Conservation (phyloP, 2,797 vertebrate species). For the Molothrus ater region DNA sequence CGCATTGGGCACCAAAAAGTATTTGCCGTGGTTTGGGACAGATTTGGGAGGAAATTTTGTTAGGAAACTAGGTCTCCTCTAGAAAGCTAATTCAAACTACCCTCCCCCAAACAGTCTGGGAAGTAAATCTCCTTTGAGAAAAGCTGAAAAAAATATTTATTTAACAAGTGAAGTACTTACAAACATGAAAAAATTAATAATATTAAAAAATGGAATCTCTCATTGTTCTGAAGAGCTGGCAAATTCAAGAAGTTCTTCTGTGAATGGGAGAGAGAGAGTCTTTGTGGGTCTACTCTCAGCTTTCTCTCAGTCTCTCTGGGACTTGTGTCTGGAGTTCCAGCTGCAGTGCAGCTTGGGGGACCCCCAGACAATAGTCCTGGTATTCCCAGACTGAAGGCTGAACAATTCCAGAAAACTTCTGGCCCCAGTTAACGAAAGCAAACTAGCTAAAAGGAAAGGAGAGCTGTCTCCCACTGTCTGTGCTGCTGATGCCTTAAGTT, state of each 20-base stretch:
- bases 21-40: background rate
- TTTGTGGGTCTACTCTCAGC: background rate
- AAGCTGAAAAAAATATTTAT: background rate
- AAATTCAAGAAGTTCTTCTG: background rate
- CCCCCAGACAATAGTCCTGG: fast-evolving
- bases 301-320: background rate
- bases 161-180: background rate
- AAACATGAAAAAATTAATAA: background rate
- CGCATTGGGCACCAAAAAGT: background rate
- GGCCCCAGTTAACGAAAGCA: background rate
- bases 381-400: background rate
- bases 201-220: background rate
- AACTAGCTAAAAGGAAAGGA: background rate
- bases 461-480: fast-evolving
- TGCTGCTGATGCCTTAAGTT: background rate
- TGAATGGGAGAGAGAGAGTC: background rate
- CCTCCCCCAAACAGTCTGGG: fast-evolving
- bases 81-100: background rate
- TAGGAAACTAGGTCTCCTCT: background rate
- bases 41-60: background rate
- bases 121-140: background rate
- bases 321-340: fast-evolving
- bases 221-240: background rate
- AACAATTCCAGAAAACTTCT: background rate
- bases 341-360: fast-evolving